Conservation (phyloP, 1,140 invertebrate species). For the Nixonia krombeini region DNA sequence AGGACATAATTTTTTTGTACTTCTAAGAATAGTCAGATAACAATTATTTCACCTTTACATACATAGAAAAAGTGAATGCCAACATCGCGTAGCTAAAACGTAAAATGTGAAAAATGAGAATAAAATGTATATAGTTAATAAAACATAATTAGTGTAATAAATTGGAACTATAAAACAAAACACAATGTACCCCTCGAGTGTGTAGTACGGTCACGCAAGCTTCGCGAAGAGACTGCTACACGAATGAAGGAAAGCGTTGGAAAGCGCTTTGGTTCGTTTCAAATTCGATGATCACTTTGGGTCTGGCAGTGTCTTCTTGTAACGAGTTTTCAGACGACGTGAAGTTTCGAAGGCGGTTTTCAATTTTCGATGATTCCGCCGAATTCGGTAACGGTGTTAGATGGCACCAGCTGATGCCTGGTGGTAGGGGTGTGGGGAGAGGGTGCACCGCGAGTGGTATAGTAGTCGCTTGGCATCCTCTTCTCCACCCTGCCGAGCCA, state of each 20-base stretch:
- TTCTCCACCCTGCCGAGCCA: constrained; percentile 45
- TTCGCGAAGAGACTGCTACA: too few species aligned
- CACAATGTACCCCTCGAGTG: too few species aligned
- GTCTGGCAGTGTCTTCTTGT: constrained; percentile 33
- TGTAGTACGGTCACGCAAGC: background rate
- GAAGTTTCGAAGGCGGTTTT: constrained; percentile 50
- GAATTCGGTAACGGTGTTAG: constrained; percentile 67
- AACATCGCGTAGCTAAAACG: too few species aligned
- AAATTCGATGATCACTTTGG: constrained; percentile 44
- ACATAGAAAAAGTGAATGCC: too few species aligned
- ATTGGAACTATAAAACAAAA: too few species aligned
- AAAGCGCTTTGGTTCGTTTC: constrained; percentile 28
- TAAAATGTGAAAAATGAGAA: too few species aligned
- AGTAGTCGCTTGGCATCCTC: constrained; percentile 48
- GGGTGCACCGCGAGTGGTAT: constrained; percentile 30
- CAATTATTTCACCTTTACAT: too few species aligned
- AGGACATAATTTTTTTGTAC: too few species aligned
- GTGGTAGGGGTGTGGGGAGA: constrained; percentile 20
- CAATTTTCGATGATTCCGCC: constrained; percentile 71
- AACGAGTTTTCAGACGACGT: constrained; percentile 25
- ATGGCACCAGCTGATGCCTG: constrained; percentile 48
- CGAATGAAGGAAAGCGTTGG: constrained; percentile 17
- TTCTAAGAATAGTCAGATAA: too few species aligned
- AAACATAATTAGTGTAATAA: too few species aligned
- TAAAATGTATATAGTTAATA: too few species aligned